Base-by-base conservation (phyloP, 2,888 invertebrate genomes). In the Rotaria socialis region DNA sequence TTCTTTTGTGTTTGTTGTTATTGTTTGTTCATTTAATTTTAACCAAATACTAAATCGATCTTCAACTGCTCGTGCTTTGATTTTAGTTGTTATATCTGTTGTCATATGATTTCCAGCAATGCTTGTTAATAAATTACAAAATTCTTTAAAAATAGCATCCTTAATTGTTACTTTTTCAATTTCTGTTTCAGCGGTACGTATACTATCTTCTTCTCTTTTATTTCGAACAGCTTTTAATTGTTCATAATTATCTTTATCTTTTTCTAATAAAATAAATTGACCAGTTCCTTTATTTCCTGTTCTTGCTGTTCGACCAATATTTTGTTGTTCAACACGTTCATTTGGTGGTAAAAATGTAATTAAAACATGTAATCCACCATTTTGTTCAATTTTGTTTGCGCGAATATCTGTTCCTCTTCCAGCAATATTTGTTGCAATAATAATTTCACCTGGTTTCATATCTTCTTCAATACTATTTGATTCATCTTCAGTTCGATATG, bases 391-490 rank as follows among this genome's bases (percentile, higher is more conserved):
- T 84, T 22, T 8, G 41, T 50, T 2, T 2, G 47, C 27, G 35
- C 85, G 74, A 22, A 88, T 85, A 85, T 88, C 88, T 35, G 88
- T 88, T 52, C 88, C 88, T 22, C 88, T 55, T 24, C 88, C 88
- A 2, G 88, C 88, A 22, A 88, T 86, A 84, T 88, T 88, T 24
- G 88, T 88, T 0, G 88, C 87, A 35, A 88, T 84, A 19, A 88
- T 86, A 7, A 88, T 75, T 2, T 87, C 56, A 24, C 87, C 87
- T 35, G 86, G 41, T 35, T 35, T 35, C 11, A 88, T 19, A 22
- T 86, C 16, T 47, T 86, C 58, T 47, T 52, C 41, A 22, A 47
- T 16, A 14, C n/a, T 56, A 19, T 84, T 60, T 2, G 67, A 24
- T 7, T 85, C 47, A 14, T 60, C 4, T 24, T 84, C 56, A 24